Percentiles rank a stretch among this genome's conserved stretches.
Evolutionary conservation across 2,113 vertebrate species (phyloP).

Genomic region (Elephantulus edwardii): DNA sequence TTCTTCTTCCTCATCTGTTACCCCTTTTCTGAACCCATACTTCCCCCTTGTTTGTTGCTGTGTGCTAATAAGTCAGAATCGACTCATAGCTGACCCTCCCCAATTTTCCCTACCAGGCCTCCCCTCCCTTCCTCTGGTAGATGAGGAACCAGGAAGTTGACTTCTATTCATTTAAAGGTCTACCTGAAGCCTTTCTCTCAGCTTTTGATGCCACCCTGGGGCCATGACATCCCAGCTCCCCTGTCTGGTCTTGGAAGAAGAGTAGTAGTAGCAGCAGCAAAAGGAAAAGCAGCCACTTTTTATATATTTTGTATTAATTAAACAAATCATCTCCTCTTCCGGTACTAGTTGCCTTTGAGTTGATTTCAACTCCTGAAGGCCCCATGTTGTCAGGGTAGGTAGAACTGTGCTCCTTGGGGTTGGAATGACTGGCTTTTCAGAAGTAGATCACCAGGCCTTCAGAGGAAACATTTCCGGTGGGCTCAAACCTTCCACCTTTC

Average conservation of each 20-base stretch:
- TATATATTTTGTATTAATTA: not conserved
- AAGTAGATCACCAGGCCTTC: not conserved
- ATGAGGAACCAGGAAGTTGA: not conserved
- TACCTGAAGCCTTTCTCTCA: not conserved
- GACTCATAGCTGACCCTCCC: too few relatives aligned
- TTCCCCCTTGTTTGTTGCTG: too few relatives aligned
- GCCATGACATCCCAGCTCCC: not conserved
- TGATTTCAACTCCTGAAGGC: not conserved
- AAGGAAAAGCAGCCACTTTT: not conserved
- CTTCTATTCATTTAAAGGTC: not conserved
- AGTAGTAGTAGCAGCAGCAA: not conserved
- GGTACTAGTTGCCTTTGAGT: not conserved
- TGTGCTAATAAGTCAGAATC: too few relatives aligned
- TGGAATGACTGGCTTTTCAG: not conserved
- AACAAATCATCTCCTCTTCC: not conserved
- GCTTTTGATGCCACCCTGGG: not conserved
- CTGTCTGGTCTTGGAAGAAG: not conserved
- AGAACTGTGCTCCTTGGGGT: not conserved
- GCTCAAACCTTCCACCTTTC: too few relatives aligned
- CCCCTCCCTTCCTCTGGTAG: not conserved
- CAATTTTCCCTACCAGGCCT: rapidly evolving
- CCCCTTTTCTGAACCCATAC: not conserved
- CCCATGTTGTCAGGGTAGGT: not conserved
- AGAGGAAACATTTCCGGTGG: too few relatives aligned
- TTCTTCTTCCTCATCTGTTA: too few relatives aligned